Percentiles rank a stretch among this genome's conserved stretches.
Evolutionary conservation across 2,888 invertebrate genomes (phyloP).

Genomic region (Epinotia nisella): DNA sequence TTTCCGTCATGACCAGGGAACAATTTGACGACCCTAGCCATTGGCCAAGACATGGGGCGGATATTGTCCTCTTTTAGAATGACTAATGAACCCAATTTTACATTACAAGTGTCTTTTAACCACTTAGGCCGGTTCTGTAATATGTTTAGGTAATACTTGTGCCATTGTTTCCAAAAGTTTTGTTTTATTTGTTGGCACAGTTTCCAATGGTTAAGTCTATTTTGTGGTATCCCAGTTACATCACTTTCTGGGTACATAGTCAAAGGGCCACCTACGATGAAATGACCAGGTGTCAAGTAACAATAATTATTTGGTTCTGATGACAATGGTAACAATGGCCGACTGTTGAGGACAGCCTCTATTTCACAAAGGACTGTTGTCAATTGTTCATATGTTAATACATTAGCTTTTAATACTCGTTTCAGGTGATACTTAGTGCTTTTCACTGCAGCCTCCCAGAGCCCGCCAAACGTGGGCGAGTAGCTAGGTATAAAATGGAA

Average conservation of each 20-base stretch:
- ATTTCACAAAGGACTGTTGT: slow-evolving; percentile 48
- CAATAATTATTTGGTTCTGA: slow-evolving; percentile 47
- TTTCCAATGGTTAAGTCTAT: too few species aligned
- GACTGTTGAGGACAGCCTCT: slow-evolving; percentile 50
- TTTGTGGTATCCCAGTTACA: too few species aligned
- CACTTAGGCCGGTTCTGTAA: slow-evolving; percentile 38
- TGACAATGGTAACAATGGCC: slow-evolving; percentile 51
- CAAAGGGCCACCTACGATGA: slow-evolving; percentile 52
- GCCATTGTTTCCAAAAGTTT: too few species aligned
- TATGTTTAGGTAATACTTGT: too few species aligned
- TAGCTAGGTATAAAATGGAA: too few species aligned
- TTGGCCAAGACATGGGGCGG: slow-evolving; percentile 31
- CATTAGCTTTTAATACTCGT: not conserved
- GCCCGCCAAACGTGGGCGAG: too few species aligned
- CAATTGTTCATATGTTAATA: slow-evolving; percentile 51
- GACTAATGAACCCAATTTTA: slow-evolving; percentile 33
- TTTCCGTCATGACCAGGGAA: slow-evolving; percentile 38
- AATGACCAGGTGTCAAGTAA: slow-evolving; percentile 55
- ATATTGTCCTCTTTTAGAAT: slow-evolving; percentile 42
- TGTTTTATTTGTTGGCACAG: too few species aligned
- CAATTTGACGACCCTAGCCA: slow-evolving; percentile 42
- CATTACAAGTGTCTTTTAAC: slow-evolving; percentile 16
- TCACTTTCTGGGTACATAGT: too few species aligned
- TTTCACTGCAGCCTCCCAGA: too few species aligned
- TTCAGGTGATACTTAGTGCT: not conserved